phyloP scores from a whole-genome alignment of 2,797 vertebrate species.

The Benthosema pterotum region DNA sequence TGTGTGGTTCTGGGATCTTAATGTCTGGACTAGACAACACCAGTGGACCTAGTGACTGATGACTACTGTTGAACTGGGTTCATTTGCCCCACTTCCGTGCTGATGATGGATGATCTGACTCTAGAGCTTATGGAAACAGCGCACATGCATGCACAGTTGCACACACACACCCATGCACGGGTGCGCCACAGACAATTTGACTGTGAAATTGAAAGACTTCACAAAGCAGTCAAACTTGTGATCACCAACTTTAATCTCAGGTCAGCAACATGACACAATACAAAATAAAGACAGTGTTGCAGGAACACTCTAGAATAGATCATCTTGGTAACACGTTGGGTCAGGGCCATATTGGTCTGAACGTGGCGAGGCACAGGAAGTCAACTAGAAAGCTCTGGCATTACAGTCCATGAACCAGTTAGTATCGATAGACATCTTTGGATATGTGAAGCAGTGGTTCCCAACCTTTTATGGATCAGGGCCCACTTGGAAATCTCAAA shows the following conservation, averaged over 20 bases:
- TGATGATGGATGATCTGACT: not conserved
- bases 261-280: conserved; percentile 58
- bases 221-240: conserved; percentile 25
- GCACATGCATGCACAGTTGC: too few relatives aligned
- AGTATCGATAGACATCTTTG: conserved; percentile 20
- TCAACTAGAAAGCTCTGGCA: conserved; percentile 24
- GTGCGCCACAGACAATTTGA: not conserved
- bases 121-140: too few relatives aligned
- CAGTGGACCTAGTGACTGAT: conserved; percentile 23
- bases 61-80: conserved; percentile 3
- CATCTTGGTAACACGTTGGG: conserved; percentile 15
- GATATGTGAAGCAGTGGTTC: not conserved
- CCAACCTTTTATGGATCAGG: too few relatives aligned
- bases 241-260: conserved; percentile 73
- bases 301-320: conserved; percentile 1
- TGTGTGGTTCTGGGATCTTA: too few relatives aligned
- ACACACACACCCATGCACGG: too few relatives aligned
- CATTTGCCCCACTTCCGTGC: conserved; percentile 11
- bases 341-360: conserved; percentile 43
- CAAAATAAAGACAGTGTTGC: conserved; percentile 67
- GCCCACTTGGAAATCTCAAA: too few relatives aligned
- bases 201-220: conserved; percentile 11
- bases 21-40: conserved; percentile 5
- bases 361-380: conserved; percentile 17
- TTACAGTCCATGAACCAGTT: conserved; percentile 24